phyloP scores from a whole-genome alignment of 2,113 vertebrate species.

The Callaeas wilsoni region DNA sequence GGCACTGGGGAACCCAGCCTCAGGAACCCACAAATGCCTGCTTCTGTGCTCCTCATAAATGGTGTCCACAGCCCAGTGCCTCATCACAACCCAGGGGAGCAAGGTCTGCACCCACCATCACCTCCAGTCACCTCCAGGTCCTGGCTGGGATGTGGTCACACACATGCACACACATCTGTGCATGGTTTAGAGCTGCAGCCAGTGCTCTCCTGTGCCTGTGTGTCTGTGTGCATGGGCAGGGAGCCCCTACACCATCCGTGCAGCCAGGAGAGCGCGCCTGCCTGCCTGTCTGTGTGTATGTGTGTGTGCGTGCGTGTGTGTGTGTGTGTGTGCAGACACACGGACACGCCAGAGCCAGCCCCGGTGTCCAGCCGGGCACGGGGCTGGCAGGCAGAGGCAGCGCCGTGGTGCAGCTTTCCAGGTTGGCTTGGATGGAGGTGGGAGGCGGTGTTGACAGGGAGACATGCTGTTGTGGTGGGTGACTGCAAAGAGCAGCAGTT shows the following conservation, averaged over 20 bases:
- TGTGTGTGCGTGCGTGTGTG: not conserved
- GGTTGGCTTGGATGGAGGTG: not conserved
- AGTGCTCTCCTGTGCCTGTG: not conserved
- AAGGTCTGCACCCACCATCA: not conserved
- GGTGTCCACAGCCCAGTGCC: not conserved
- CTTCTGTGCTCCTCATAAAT: not conserved
- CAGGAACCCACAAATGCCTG: not conserved
- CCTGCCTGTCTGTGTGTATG: fast-evolving
- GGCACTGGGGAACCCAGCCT: not conserved
- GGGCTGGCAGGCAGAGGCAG: not conserved
- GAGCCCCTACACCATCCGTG: fast-evolving
- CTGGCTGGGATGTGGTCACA: not conserved
- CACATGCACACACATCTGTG: not conserved
- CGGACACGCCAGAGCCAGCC: not conserved
- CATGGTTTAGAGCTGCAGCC: not conserved
- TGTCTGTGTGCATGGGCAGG: not conserved
- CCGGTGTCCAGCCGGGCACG: not conserved
- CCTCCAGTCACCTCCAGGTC: not conserved
- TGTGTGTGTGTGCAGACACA: not conserved
- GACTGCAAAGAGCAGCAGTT: conserved; percentile 33
- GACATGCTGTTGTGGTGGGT: conserved; percentile 9
- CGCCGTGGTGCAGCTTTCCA: not conserved
- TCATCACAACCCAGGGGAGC: fast-evolving
- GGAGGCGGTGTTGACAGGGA: conserved; percentile 17
- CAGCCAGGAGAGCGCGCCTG: not conserved